Base-by-base conservation (phyloP, 2,888 invertebrate species). In the Dusona sp. region DNA sequence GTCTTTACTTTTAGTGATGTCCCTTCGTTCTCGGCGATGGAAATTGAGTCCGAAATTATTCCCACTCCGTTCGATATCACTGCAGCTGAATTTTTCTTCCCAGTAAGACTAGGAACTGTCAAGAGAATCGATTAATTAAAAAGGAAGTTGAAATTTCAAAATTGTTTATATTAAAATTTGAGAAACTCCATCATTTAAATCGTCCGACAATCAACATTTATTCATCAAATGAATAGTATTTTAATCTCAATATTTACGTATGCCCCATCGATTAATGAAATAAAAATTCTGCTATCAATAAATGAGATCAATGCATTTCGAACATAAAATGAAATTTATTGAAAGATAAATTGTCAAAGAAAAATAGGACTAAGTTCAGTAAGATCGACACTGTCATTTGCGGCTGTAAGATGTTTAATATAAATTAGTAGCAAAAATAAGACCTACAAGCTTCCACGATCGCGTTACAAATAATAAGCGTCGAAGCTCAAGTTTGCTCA, bases 11-110 rank as follows among this genome's bases (percentile, higher is more conserved):
- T 82, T 51, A 61, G 57, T 22, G 64, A 42, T 61, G 48, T 79
- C 54, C 72, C 82, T 70, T 75, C 79, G 70, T 51, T 84, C 38
- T 29, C 70, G 22, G 75, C 81, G 70, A 36, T 82, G 70, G 36
- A 67, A 42, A 72, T 77, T 38, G 51, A 25, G 16, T 79, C 72
- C 16, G 75, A 38, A 29, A 38, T 82, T 64, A 67, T 79, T 65
- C 54, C 84, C 29, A 36, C 36, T 36, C n/a, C 68, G 36, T 25
- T 64, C 1, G 77, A 25, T 54, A 77, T 72, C 45, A 51, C 22
- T n/a, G 19, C 65, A 3, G 72, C 65, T 38, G 77, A 6, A 61
- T 48, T 81, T 42, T 81, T 85, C 9, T 25, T 45, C 38, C 25
- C 54, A 7, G 78, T 13, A 73, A 48, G 29, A 73, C 54, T 73